phyloP scores from a whole-genome alignment of 2,113 vertebrate species.

The Ciconia boyciana region DNA sequence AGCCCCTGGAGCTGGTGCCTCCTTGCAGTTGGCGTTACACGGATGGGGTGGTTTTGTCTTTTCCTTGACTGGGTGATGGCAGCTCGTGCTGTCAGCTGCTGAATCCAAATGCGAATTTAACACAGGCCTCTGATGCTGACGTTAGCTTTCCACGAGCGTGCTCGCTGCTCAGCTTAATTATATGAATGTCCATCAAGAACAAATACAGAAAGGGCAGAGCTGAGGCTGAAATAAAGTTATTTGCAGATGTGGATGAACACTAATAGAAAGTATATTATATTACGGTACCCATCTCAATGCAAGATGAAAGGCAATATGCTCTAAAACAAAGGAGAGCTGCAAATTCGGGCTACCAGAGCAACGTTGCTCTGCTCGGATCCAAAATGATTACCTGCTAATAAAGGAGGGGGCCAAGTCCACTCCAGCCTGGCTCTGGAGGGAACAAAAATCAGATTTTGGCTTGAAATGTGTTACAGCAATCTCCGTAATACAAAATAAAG shows the following conservation, averaged over 20 bases:
- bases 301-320: slow-evolving; percentile 8
- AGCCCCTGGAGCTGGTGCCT: neutral
- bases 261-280: neutral
- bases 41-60: neutral
- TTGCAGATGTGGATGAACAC: neutral
- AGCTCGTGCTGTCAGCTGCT: neutral
- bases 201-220: neutral
- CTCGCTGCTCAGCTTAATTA: neutral
- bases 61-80: neutral
- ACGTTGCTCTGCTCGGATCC: neutral
- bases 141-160: rapidly evolving
- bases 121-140: neutral
- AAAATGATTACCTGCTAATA: neutral
- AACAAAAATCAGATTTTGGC: slow-evolving; percentile 41
- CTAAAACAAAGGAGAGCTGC: neutral
- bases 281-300: neutral
- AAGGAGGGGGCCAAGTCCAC: neutral
- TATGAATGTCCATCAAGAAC: neutral
- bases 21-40: rapidly evolving
- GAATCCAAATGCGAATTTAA: neutral
- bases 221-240: slow-evolving; percentile 11
- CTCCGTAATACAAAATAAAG: slow-evolving; percentile 24
- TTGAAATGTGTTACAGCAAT: slow-evolving; percentile 12
- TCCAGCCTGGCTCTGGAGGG: neutral
- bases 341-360: neutral